Percentiles rank a stretch among this genome's conserved stretches.
These are phyloP conservation scores for Fringilla coelebs DNA, from an alignment of 2,797 vertebrate species.

Conservation along the genomic window DNA sequence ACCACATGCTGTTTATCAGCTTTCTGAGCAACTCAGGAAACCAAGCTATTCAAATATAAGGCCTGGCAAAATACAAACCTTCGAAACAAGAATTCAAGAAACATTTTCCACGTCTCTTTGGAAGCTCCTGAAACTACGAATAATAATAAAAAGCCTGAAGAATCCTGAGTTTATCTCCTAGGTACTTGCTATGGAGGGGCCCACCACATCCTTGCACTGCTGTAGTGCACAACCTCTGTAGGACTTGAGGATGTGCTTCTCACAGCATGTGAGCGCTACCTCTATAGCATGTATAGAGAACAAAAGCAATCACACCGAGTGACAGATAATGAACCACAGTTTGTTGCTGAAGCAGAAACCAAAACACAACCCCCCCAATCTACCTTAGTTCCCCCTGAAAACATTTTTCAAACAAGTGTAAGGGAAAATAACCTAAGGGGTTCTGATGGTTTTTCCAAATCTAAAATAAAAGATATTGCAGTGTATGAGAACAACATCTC, in stretches of 20 bases:
- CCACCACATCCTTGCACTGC: background rate
- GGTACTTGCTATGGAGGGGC: background rate
- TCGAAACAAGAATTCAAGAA: background rate
- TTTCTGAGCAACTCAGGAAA: background rate
- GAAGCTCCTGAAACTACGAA: background rate
- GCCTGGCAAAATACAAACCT: background rate
- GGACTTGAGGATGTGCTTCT: background rate
- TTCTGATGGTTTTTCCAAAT: background rate
- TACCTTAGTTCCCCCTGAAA: accelerated
- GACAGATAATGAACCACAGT: background rate
- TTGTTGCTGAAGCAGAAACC: background rate
- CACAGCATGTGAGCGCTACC: accelerated
- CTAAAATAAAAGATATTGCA: background rate
- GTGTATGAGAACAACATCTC: accelerated
- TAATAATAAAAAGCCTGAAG: accelerated
- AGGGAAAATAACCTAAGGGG: background rate
- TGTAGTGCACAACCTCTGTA: background rate
- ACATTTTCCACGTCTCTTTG: background rate
- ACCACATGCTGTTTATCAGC: background rate
- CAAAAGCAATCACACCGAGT: background rate
- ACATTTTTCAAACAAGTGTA: background rate
- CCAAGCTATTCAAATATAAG: background rate
- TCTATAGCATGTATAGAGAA: background rate
- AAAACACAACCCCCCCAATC: background rate
- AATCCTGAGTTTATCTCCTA: background rate